These are phyloP conservation scores for Cyanoliseus patagonus DNA, from an alignment of 2,113 vertebrate genomes.

Conservation along the genomic window DNA sequence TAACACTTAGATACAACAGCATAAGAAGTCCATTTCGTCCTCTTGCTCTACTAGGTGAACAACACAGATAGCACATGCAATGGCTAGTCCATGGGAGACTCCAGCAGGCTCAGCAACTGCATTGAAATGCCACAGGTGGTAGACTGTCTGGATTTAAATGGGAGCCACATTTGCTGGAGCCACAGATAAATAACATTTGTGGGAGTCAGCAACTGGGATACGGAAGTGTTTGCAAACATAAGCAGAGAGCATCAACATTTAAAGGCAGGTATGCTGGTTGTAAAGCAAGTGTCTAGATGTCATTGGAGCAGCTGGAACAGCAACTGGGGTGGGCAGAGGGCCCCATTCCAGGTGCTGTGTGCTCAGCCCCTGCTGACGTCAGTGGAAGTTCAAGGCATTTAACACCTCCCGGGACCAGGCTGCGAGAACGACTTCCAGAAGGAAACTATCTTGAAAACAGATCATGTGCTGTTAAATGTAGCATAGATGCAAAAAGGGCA, in stretches of 20 bases:
- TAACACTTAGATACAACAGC: neutral
- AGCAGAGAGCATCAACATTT: neutral
- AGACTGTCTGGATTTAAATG: neutral
- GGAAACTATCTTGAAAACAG: constrained; percentile 48
- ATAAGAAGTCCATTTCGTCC: neutral
- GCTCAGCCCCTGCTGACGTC: neutral
- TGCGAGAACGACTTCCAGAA: constrained; percentile 32
- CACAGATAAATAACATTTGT: neutral
- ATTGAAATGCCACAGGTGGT: neutral
- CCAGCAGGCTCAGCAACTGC: neutral
- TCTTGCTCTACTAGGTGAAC: neutral
- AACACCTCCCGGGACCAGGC: constrained; percentile 41
- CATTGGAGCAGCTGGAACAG: neutral
- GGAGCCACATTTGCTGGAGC: neutral
- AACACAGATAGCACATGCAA: neutral
- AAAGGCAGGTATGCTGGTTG: neutral
- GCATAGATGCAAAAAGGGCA: constrained; percentile 29
- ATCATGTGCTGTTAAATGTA: constrained; percentile 49
- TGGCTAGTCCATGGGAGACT: neutral
- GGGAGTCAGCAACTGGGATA: neutral
- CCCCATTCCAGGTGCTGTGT: neutral
- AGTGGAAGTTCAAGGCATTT: constrained; percentile 46
- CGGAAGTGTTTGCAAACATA: neutral
- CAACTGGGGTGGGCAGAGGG: neutral
- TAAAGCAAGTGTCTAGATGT: neutral